Conservation (phyloP, 1,140 invertebrate species). For the Euwallacea similis region DNA sequence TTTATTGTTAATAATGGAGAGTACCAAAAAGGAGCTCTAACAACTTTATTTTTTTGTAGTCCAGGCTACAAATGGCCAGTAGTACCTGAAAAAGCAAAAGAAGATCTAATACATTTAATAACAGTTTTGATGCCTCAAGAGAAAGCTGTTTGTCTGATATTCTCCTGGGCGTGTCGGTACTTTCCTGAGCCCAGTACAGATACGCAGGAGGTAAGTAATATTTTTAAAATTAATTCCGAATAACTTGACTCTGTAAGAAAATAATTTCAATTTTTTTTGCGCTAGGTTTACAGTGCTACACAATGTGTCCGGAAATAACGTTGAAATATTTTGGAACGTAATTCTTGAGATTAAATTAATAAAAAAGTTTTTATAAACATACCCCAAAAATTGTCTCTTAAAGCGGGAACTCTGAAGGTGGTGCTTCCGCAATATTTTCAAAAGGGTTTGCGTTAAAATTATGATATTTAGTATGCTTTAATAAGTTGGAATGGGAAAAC, state of each 20-base stretch:
- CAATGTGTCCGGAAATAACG: not conserved
- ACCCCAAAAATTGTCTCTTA: no score
- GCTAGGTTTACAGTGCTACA: not conserved
- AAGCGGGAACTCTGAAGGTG: no score
- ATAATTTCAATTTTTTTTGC: not conserved
- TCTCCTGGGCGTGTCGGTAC: slow-evolving; percentile 43
- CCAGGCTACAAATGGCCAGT: slow-evolving; percentile 41
- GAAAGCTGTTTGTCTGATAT: slow-evolving; percentile 40
- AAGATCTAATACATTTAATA: slow-evolving; percentile 38
- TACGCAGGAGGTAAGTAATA: slow-evolving; percentile 39
- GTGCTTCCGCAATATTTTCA: no score
- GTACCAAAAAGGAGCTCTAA: not conserved
- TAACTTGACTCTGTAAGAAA: no score
- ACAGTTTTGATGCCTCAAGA: slow-evolving; percentile 37
- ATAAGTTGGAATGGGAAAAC: no score
- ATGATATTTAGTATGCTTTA: no score
- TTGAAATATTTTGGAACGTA: no score
- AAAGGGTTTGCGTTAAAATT: no score
- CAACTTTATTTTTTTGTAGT: slow-evolving; percentile 20
- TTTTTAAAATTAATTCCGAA: no score
- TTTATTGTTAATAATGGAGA: not conserved
- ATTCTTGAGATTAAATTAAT: not conserved
- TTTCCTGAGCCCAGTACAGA: slow-evolving; percentile 38
- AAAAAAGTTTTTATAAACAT: no score
- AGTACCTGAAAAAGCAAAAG: slow-evolving; percentile 42